These are phyloP conservation scores for Zaprionus lineosus DNA, from an alignment of 2,888 invertebrate genomes.

Conservation along the genomic window DNA sequence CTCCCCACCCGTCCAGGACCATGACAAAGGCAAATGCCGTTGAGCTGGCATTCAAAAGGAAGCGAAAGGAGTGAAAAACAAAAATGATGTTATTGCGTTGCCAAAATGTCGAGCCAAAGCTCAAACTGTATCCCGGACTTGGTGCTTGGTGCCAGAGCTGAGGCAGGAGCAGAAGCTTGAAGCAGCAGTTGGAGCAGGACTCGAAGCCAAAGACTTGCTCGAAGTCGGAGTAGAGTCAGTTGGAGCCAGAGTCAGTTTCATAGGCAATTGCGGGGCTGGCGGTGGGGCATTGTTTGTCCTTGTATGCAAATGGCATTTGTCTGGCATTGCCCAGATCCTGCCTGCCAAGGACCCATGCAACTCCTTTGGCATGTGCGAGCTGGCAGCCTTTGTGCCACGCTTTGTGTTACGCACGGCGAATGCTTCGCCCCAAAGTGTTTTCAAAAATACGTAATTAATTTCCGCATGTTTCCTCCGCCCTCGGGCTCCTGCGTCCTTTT, in stretches of 20 bases:
- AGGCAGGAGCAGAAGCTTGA: neutral
- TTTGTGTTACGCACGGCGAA: slow-evolving; percentile 37
- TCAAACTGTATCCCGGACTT: too few relatives aligned
- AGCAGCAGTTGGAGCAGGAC: slow-evolving; percentile 9
- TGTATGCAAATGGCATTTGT: slow-evolving; percentile 58
- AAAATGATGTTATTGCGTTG: slow-evolving; percentile 65
- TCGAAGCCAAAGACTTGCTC: too few relatives aligned
- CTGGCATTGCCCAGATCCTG: slow-evolving; percentile 15
- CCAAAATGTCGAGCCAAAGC: slow-evolving; percentile 48
- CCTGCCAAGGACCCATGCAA: slow-evolving; percentile 10
- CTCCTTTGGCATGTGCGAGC: slow-evolving; percentile 33
- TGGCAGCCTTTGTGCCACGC: slow-evolving; percentile 22
- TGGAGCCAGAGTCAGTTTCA: too few relatives aligned
- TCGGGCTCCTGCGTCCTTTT: too few relatives aligned
- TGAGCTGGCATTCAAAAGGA: slow-evolving; percentile 39
- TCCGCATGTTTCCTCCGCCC: slow-evolving; percentile 2
- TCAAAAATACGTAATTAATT: slow-evolving; percentile 38
- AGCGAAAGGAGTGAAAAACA: slow-evolving; percentile 41
- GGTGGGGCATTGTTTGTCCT: slow-evolving; percentile 16
- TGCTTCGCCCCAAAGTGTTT: slow-evolving; percentile 14
- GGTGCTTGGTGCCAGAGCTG: too few relatives aligned
- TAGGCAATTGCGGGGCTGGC: neutral
- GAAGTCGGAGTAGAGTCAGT: too few relatives aligned
- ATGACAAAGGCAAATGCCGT: slow-evolving; percentile 45
- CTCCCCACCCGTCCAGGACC: too few relatives aligned